Percentiles rank a stretch among this genome's conserved stretches.
Conservation (phyloP, 1,140 invertebrate genomes). For the Ruditapes philippinarum region DNA sequence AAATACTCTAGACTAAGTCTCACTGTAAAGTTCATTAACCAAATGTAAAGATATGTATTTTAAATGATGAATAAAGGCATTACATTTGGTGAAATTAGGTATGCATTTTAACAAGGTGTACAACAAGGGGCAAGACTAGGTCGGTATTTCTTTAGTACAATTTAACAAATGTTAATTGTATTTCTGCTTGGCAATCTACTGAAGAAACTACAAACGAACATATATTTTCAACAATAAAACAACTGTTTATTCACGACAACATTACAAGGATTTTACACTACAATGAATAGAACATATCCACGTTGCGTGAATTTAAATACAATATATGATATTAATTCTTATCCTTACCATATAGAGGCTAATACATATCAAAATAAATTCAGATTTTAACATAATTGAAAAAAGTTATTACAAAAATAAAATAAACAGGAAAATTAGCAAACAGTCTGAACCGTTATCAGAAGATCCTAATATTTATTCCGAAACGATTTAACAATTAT, state of each 20-base stretch:
- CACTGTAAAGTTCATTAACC: too few species aligned
- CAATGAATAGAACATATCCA: neutral
- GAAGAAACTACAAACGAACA: conserved; percentile 7
- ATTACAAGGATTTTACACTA: conserved; percentile 8
- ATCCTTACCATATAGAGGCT: neutral
- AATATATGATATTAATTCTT: neutral
- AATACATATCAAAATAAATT: too few species aligned
- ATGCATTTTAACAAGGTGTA: neutral
- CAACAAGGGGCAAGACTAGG: neutral
- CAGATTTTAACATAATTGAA: too few species aligned
- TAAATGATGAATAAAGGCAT: neutral
- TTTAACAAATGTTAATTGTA: conserved; percentile 9
- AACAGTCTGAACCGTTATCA: too few species aligned
- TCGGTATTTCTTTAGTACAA: neutral
- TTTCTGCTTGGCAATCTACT: neutral
- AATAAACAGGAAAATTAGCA: too few species aligned
- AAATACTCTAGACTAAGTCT: too few species aligned
- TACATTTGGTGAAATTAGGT: neutral
- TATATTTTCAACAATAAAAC: conserved; percentile 31
- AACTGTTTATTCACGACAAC: conserved; percentile 26
- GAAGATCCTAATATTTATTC: too few species aligned
- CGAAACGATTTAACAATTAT: too few species aligned
- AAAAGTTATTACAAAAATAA: too few species aligned
- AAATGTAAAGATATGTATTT: too few species aligned
- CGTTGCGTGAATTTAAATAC: neutral